phyloP scores from a whole-genome alignment of 1,140 invertebrate species.

The Drosophila pallidifrons region DNA sequence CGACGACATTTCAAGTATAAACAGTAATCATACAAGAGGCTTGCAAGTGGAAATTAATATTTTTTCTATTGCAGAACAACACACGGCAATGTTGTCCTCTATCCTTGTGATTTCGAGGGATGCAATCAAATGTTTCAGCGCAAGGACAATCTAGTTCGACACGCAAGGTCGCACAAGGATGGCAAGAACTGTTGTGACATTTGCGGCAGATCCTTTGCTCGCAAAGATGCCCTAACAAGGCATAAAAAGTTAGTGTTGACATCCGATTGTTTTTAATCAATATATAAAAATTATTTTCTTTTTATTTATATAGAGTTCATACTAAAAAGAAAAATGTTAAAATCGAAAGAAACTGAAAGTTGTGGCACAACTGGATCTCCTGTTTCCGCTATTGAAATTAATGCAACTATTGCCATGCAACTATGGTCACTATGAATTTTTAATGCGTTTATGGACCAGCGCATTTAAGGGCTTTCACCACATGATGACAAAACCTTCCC shows the following conservation, averaged over 20 bases:
- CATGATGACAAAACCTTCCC: background rate
- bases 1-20: slow-evolving; percentile 30
- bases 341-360: too few relatives aligned
- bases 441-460: background rate
- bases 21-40: background rate
- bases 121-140: slow-evolving; percentile 49
- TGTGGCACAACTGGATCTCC: too few relatives aligned
- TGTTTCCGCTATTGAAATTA: too few relatives aligned
- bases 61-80: slow-evolving; percentile 13
- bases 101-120: slow-evolving; percentile 27
- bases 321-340: too few relatives aligned
- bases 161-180: slow-evolving; percentile 28
- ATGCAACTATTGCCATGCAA: too few relatives aligned
- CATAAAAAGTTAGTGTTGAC: slow-evolving; percentile 20
- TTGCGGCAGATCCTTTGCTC: slow-evolving; percentile 43
- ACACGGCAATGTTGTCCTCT: slow-evolving; percentile 28
- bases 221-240: slow-evolving; percentile 35
- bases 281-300: too few relatives aligned
- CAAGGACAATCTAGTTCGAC: slow-evolving; percentile 36
- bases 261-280: background rate
- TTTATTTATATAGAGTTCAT: too few relatives aligned
- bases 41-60: background rate
- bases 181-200: slow-evolving; percentile 33
- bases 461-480: background rate
- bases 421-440: too few relatives aligned